phyloP scores from a whole-genome alignment of 2,113 vertebrate species.

The Machaerirhynchus nigripectus region DNA sequence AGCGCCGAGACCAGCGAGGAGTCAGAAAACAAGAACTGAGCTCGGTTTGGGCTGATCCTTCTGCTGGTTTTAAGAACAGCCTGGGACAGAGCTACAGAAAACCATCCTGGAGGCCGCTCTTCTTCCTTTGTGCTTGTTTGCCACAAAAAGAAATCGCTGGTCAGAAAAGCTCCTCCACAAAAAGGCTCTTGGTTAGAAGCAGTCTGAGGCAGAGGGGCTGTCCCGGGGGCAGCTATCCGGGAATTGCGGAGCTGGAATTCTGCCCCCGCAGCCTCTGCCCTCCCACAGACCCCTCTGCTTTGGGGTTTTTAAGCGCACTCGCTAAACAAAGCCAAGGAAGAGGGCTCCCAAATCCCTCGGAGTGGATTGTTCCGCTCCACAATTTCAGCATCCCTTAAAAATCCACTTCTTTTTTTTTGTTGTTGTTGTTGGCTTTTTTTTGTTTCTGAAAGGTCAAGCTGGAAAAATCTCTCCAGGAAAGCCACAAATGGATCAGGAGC shows the following conservation, averaged over 20 bases:
- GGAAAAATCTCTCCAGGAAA: slow-evolving; percentile 38
- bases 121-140: neutral
- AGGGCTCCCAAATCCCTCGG: neutral
- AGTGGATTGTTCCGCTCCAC: neutral
- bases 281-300: neutral
- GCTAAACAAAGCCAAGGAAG: neutral
- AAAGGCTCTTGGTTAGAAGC: neutral
- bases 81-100: neutral
- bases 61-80: neutral
- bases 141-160: neutral
- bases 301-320: neutral
- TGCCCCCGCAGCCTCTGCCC: neutral
- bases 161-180: neutral
- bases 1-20: neutral
- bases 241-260: neutral
- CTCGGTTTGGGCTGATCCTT: neutral
- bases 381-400: neutral
- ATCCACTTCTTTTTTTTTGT: neutral
- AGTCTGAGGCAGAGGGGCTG: neutral
- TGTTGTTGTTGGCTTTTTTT: no score
- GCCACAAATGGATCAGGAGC: neutral
- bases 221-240: neutral
- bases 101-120: neutral
- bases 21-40: neutral
- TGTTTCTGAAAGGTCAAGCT: neutral